Base-by-base conservation (phyloP, 2,888 invertebrate genomes). In the Unio pictorum region DNA sequence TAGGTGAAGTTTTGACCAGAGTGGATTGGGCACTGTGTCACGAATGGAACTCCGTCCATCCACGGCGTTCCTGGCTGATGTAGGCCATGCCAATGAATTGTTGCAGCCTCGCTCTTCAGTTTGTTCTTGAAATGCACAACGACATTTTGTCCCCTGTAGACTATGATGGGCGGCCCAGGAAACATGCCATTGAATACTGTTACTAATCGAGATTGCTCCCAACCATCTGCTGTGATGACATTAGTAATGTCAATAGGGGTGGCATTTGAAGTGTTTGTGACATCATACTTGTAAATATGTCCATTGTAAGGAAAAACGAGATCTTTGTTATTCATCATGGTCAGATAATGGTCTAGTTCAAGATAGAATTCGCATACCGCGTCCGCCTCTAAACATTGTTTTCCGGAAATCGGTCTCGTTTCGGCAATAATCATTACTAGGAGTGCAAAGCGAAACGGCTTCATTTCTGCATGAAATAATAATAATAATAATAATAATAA, bases 11-110 rank as follows among this genome's bases (percentile, higher is more conserved):
- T 76, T 65, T 84, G 82, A 11, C 80, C 79, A 0, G 86, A 83
- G 0, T 68, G 73, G 11, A 88, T 87, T 7, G 88, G 87, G 56
- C 88, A 88, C 73, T 88, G n/a, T n/a, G n/a, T n/a, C n/a, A n/a
- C n/a, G n/a, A n/a, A n/a, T n/a, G n/a, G n/a, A n/a, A n/a, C n/a
- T n/a, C n/a, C n/a, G n/a, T n/a, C n/a, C n/a, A n/a, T n/a, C n/a
- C n/a, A n/a, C n/a, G n/a, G n/a, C n/a, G n/a, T n/a, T n/a, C n/a
- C n/a, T n/a, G n/a, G n/a, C n/a, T n/a, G n/a, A n/a, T n/a, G n/a
- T n/a, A n/a, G n/a, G n/a, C n/a, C n/a, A n/a, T n/a, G n/a, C n/a
- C n/a, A n/a, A n/a, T n/a, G n/a, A n/a, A n/a, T n/a, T n/a, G n/a
- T n/a, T n/a, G n/a, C n/a, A n/a, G n/a, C n/a, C n/a, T n/a, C n/a